These are phyloP conservation scores for Rhinichthys klamathensis DNA, from an alignment of 2,113 vertebrate species.

Conservation along the genomic window DNA sequence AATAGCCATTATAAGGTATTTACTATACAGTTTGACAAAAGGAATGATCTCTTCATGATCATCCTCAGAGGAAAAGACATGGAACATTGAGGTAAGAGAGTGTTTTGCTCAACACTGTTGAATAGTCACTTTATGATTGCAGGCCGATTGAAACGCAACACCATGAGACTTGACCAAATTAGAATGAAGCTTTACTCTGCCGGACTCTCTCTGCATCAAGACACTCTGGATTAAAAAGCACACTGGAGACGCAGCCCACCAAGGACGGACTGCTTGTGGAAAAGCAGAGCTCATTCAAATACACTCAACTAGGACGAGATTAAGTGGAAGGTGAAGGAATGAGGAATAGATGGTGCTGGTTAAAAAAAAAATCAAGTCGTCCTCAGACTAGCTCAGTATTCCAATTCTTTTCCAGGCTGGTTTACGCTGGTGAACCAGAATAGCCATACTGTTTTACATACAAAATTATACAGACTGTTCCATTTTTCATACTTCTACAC, in stretches of 20 bases:
- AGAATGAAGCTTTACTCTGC: slow-evolving; percentile 68
- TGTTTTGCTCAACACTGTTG: slow-evolving; percentile 19
- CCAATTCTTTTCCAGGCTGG: background rate
- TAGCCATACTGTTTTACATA: background rate
- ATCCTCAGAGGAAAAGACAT: background rate
- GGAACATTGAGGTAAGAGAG: background rate
- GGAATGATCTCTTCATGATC: background rate
- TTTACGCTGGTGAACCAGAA: background rate
- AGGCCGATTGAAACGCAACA: slow-evolving; percentile 71
- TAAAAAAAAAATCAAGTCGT: background rate
- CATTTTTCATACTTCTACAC: background rate
- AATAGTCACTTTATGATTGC: slow-evolving; percentile 76
- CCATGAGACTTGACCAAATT: slow-evolving; percentile 71
- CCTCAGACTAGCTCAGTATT: background rate
- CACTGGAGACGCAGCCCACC: slow-evolving; percentile 40
- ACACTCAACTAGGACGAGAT: slow-evolving; percentile 40
- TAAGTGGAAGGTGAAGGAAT: slow-evolving; percentile 17
- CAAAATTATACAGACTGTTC: background rate
- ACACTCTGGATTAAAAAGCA: slow-evolving; percentile 51
- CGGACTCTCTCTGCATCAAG: slow-evolving; percentile 48
- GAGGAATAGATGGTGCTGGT: background rate
- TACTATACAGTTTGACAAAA: slow-evolving; percentile 3
- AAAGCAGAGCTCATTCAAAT: slow-evolving; percentile 54
- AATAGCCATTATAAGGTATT: background rate
- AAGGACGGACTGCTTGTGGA: slow-evolving; percentile 44